Percentiles rank a stretch among this genome's conserved stretches.
Evolutionary conservation across 1,140 invertebrate genomes (phyloP).

Genomic region (Rhynchophorus ferrugineus): DNA sequence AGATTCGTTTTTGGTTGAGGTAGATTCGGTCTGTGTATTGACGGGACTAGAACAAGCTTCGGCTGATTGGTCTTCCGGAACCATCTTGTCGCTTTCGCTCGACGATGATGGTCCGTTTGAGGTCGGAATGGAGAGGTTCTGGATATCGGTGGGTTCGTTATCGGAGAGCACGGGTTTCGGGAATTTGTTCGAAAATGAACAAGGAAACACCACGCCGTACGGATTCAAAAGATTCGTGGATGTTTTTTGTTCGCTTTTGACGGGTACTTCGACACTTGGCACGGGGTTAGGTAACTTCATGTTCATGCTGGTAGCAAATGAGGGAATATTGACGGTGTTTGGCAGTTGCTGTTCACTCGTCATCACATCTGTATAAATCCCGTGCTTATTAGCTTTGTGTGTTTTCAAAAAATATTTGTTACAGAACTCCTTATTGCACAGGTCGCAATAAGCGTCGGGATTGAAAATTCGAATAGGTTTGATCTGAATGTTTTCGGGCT

Average conservation of each 20-base stretch:
- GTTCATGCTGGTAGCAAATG: conserved; percentile 29
- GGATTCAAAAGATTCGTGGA: conserved; percentile 29
- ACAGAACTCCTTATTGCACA: conserved; percentile 98
- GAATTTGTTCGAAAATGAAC: conserved; percentile 31
- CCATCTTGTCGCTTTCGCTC: conserved; percentile 28
- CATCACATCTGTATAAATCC: conserved; percentile 66
- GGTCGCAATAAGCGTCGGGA: conserved; percentile 89
- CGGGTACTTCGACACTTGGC: conserved; percentile 40
- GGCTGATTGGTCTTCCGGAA: conserved; percentile 24
- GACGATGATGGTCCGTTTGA: conserved; percentile 31
- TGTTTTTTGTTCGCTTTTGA: conserved; percentile 38
- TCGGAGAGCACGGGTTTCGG: conserved; percentile 26
- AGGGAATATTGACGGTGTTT: conserved; percentile 39
- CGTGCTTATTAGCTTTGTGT: conserved; percentile 92
- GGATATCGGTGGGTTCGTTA: conserved; percentile 26
- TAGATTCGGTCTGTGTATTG: conserved; percentile 32
- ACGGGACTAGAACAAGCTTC: conserved; percentile 33
- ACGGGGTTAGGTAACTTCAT: conserved; percentile 34
- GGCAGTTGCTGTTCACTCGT: conserved; percentile 35
- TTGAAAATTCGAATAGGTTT: conserved; percentile 82
- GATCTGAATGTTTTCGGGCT: conserved; percentile 46
- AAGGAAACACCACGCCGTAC: conserved; percentile 27
- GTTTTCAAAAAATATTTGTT: conserved; percentile 99
- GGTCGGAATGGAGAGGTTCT: conserved; percentile 17
- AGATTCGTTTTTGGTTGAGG: conserved; percentile 35